These are phyloP conservation scores for Listrodromus nycthemerus DNA, from an alignment of 2,888 invertebrate species.

Conservation along the genomic window DNA sequence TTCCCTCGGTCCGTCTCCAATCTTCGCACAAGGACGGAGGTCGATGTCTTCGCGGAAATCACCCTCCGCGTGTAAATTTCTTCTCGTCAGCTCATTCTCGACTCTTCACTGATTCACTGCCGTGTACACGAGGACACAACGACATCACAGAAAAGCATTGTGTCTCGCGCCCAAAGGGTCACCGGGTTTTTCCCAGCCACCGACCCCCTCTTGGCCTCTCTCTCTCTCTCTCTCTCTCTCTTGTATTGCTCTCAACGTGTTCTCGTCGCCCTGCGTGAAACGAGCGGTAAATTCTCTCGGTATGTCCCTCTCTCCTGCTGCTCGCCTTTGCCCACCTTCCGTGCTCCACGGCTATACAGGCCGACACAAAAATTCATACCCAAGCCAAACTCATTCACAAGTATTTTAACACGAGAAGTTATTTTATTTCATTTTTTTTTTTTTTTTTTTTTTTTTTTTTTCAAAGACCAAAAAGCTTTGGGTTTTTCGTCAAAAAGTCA, in stretches of 20 bases:
- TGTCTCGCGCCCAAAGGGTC: conserved; percentile 62
- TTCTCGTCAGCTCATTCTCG: conserved; percentile 33
- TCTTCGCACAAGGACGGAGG: conserved; percentile 35
- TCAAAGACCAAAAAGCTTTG: no score
- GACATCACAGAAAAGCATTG: conserved; percentile 46
- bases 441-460: background rate
- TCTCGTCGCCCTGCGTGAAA: conserved; percentile 38
- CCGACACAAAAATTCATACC: conserved; percentile 20
- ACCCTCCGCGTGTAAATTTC: conserved; percentile 21
- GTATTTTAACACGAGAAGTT: background rate
- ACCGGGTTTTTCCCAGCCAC: conserved; percentile 65
- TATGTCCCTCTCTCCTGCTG: background rate
- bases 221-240: no score
- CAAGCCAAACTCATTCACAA: background rate
- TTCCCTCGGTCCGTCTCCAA: conserved; percentile 35
- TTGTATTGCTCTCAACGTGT: conserved; percentile 15
- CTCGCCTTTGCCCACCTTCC: conserved; percentile 34
- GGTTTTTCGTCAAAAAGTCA: no score
- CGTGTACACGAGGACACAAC: conserved; percentile 28
- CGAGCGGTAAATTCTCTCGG: conserved; percentile 51
- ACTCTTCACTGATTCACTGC: conserved; percentile 7
- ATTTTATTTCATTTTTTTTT: conserved; percentile 12
- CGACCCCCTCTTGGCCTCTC: conserved; percentile 47
- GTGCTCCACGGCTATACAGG: conserved; percentile 27
- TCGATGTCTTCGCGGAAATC: conserved; percentile 8